Evolutionary conservation across 2,113 vertebrate species (phyloP), one percentile per base, ranked within the genome.

Genomic region (Paratilapia polleni): DNA sequence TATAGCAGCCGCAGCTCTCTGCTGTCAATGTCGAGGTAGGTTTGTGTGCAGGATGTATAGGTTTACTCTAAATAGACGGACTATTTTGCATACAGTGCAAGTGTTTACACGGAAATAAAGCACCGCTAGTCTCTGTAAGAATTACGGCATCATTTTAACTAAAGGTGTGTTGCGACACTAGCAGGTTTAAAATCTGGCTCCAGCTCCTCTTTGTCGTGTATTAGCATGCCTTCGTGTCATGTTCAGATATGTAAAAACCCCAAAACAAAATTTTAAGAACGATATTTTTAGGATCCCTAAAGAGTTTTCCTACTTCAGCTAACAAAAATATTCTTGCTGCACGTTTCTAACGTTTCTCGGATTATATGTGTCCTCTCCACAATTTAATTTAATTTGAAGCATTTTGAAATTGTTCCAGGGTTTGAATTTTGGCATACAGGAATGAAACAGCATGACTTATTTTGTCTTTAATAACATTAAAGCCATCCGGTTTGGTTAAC

Each of bases 1-100:
- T 74, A 10, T 5, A 62, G 54, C 58, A 28, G 75, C 12, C 8
- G 13, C 22, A 38, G 31, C 64, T 76, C 1, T 28, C n/a, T 80
- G 60, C 52, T 54, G n/a, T n/a, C 36, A 17, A 41, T 74, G 58
- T 73, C 41, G 41, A 82, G 88, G 81, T 73, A 81, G 56, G 81
- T 75, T 49, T 52, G 22, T 76, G 38, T 73, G 43, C 41, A 57
- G 19, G 36, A 31, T 31, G 34, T 34, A 20, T 31, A 73, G 43
- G 47, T 73, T 74, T 62, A 22, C 34, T 59, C 47, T n/a, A 60
- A 78, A 83, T 3, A 76, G 6, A 58, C 62, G 1, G 20, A 17
- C 9, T 73, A 12, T 81, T 80, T 60, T 3, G 6, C 38, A 22
- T 13, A 36, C 36, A 14, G 38, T 64, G 26, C 2, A 14, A 2